Evolutionary conservation across 2,797 vertebrate species (phyloP), one percentile per base, ranked within the genome.

Genomic region (Manis javanica): DNA sequence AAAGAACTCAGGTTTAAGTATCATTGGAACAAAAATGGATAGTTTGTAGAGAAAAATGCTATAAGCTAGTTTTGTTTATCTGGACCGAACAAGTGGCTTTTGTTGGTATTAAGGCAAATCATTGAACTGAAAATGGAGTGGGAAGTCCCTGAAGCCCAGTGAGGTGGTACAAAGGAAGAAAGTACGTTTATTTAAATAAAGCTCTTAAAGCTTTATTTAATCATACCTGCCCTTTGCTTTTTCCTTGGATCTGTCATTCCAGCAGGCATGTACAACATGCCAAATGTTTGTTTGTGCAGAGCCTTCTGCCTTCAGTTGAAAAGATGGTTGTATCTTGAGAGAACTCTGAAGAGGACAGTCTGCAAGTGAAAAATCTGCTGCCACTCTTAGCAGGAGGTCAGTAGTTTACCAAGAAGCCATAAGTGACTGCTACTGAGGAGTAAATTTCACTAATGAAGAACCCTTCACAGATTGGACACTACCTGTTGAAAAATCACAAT

Each of bases 211-310:
- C 51, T 87, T 85, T 24, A 42, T 39, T 71, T 64, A 89, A 53
- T 87, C 34, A 34, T 74, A 34, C 71, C 77, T 90, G 79, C 13
- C 87, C 61, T 87, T 61, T 34, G 13, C 53, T 59, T 92, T 91
- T 85, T 88, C 68, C 90, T 69, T 95, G 63, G 4, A 10, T 85
- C 29, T 92, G 24, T 66, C 57, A 82, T 53, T 78, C 51, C 81
- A 97, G 64, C 74, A 87, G 82, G 68, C 82, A 77, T 11, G 12
- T 18, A 68, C 90, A 24, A 88, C 57, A 6, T 84, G 69, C 29
- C 87, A 72, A 92, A 39, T 93, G 74, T 75, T 74, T 74, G 93
- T 88, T 63, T 91, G 78, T 94, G n/a, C 42, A 72, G 68, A 87
- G 37, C 51, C 86, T 90, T 79, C 53, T 77, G 63, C 81, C 61